Base-by-base conservation (phyloP, 2,888 invertebrate species). In the Cheiracanthium punctorium region DNA sequence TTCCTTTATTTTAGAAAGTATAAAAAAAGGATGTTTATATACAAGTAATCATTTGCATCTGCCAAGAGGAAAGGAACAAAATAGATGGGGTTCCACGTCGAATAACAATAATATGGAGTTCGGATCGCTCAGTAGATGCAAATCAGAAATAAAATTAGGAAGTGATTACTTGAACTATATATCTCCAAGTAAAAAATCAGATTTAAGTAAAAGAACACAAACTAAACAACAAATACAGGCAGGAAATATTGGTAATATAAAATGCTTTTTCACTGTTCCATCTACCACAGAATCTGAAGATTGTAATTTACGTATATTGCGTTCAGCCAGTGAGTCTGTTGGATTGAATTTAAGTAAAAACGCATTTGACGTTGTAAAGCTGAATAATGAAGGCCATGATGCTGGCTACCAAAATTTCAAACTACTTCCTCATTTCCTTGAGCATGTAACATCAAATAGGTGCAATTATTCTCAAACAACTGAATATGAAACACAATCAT, bases 241-340 rank as follows among this genome's bases (percentile, higher is more conserved):
- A 58, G 24, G 24, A 7, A 58, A 24, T 24, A 58, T 58, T 24
- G 58, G 58, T 4, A 58, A 24, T 5, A 58, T 12, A 24, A 58
- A 58, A 58, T 58, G 58, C 24, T 58, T 58, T 24, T 58, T 58
- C 2, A 24, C 58, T 24, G 24, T 58, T 7, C 5, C 58, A 24
- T 58, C 58, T 58, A 24, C 20, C 8, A 37, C 37, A 37, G 10
- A 4, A 37, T n/a, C 5, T 2, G 24, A 17, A 1, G 14, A 17
- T 17, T 58, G 24, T 7, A 24, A 58, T 58, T 58, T 24, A 7
- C 58, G 58, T 12, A 24, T 80, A 24, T 17, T 43, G 8, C 30
- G 76, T 30, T 82, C 82, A 37, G 82, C 43, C 5, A 82, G 82
- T 64, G 82, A 82, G 75, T 75, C 82, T 14, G 71, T 58, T 17